phyloP scores from a whole-genome alignment of 2,797 vertebrate genomes.

The Gymnopithys bicolor region DNA sequence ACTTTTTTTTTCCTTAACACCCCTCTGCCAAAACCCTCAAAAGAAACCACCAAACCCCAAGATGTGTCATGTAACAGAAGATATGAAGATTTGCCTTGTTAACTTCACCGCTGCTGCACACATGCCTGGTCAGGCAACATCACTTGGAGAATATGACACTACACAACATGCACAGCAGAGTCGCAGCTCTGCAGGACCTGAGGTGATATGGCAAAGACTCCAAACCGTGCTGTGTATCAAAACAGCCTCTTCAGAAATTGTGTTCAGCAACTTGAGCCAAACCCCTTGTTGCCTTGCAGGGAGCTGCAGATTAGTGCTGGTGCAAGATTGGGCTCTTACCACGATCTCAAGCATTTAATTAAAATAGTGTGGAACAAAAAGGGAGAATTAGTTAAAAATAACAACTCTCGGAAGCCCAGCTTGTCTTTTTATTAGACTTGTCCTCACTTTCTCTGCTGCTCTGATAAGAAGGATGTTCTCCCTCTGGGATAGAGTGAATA shows the following conservation, averaged over 20 bases:
- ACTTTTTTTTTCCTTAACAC: neutral
- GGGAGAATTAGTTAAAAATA: constrained; percentile 47
- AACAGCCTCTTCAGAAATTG: neutral
- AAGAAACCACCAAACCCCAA: neutral
- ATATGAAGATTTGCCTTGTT: neutral
- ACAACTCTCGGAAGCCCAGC: neutral
- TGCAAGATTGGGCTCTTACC: neutral
- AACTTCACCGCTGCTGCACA: neutral
- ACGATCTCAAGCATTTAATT: constrained; percentile 22
- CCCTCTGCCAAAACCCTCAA: neutral
- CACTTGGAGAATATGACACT: neutral
- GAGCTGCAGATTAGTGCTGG: neutral
- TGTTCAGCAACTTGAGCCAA: neutral
- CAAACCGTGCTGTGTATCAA: neutral
- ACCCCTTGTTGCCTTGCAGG: neutral
- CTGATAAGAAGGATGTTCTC: constrained; percentile 40
- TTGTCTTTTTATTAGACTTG: constrained; percentile 9
- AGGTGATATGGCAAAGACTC: neutral
- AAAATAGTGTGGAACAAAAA: neutral
- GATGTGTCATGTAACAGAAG: neutral
- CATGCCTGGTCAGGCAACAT: neutral
- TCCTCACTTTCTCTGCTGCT: neutral
- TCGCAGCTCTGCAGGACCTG: neutral
- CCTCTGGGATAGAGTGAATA: constrained; percentile 19
- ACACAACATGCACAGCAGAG: neutral